These are phyloP conservation scores for Subanguina moxae DNA, from an alignment of 1,140 invertebrate species.

Conservation along the genomic window DNA sequence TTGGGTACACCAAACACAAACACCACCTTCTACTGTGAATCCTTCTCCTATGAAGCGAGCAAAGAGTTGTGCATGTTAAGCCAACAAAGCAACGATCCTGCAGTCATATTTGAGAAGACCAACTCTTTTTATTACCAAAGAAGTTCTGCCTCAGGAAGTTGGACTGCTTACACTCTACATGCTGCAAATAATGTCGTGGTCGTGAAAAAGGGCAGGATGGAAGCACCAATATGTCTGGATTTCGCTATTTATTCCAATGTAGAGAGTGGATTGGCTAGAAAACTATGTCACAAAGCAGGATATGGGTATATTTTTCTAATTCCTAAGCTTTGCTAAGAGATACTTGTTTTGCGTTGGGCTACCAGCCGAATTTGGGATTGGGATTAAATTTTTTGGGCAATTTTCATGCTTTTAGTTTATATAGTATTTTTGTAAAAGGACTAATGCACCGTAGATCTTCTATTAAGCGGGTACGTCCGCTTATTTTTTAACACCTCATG, in stretches of 20 bases:
- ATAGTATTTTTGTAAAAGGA: too few relatives aligned
- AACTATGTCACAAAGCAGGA: slow-evolving; percentile 3
- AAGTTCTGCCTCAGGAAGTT: slow-evolving; percentile 3
- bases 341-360: too few relatives aligned
- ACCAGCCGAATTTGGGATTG: too few relatives aligned
- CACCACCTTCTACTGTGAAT: slow-evolving; percentile 21
- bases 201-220: slow-evolving; percentile 7
- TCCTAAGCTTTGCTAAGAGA: slow-evolving; percentile 9
- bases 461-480: too few relatives aligned
- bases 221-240: slow-evolving; percentile 23
- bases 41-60: slow-evolving; percentile 21
- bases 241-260: background rate
- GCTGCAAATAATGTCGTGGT: background rate
- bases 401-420: too few relatives aligned
- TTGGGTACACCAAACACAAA: slow-evolving; percentile 8
- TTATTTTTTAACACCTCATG: too few relatives aligned
- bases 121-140: slow-evolving; percentile 24
- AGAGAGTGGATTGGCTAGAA: slow-evolving; percentile 8
- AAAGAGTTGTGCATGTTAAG: slow-evolving; percentile 28
- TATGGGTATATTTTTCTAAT: slow-evolving; percentile 3
- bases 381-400: too few relatives aligned
- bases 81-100: slow-evolving; percentile 19
- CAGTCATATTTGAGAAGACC: slow-evolving; percentile 20
- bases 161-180: background rate
- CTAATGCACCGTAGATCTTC: too few relatives aligned